Conservation (phyloP, 2,113 vertebrate species). For the Sorex araneus region DNA sequence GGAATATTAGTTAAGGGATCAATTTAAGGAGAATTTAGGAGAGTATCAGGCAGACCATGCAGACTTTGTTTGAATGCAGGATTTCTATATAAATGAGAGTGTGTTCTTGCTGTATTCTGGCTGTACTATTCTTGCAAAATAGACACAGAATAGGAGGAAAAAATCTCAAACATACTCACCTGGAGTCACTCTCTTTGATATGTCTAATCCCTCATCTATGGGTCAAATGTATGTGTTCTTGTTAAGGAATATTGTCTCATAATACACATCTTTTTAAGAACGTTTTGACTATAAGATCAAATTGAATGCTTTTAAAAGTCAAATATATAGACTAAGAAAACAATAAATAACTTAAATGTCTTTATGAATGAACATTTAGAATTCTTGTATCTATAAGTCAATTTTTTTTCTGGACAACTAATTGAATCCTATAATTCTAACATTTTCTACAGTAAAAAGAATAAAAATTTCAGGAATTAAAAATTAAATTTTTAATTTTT, state of each 20-base stretch:
- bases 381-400: not conserved
- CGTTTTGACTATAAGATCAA: not conserved
- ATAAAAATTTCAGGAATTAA: not conserved
- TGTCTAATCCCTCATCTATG: not conserved
- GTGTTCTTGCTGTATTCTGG: too few species aligned
- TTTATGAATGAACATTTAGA: not conserved
- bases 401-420: not conserved
- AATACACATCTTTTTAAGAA: not conserved
- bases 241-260: not conserved
- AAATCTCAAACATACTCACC: not conserved
- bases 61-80: conserved; percentile 48
- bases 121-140: not conserved
- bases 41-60: not conserved
- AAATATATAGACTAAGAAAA: too few species aligned
- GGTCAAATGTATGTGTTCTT: not conserved
- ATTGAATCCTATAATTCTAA: not conserved
- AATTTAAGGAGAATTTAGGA: conserved; percentile 6
- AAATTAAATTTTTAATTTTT: too few species aligned
- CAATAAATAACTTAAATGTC: not conserved
- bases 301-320: too few species aligned
- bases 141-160: not conserved
- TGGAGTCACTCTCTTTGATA: not conserved
- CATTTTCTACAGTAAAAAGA: not conserved
- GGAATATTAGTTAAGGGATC: not conserved
- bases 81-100: not conserved